Evolutionary conservation across 2,888 invertebrate species (phyloP), one percentile per base, ranked within the genome.

Genomic region (Dryadula phaetusa): DNA sequence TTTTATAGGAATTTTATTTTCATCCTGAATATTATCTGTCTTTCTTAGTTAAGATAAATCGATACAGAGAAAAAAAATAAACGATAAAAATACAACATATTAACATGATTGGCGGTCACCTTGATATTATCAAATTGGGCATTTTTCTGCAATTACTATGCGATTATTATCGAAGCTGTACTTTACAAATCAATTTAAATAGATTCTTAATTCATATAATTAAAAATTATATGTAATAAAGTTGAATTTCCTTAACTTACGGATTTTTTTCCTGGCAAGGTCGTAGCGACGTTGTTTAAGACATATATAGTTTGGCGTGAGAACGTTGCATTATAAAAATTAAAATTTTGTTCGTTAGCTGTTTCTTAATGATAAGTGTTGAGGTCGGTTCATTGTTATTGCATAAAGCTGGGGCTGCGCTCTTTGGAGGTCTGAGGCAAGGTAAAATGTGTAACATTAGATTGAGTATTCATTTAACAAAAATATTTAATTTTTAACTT

Each of bases 331-430:
- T 85, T 84, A 82, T 82, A 80, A 84, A 83, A 83, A 81, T 79
- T 80, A 77, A 83, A 81, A 83, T 83, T 85, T 77, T 80, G 79
- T 84, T 88, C 81, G 78, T 84, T 79, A 80, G 77, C 69, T 65
- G 77, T 80, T 79, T 78, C 80, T 83, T 85, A 86, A 88, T 83
- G 82, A 86, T 85, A 83, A 87, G 76, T 81, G 76, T 84, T 80
- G 83, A 88, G 89, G 89, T 82, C 87, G 79, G 71, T 76, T 79
- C 79, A 88, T 88, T 88, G 89, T 84, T 81, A 74, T 78, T 80
- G 77, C 73, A 80, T 76, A 75, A 75, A 75, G 74, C 76, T 79
- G 52, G 49, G 28, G 79, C 75, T 76, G 77, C 70, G 74, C 74
- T 76, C 76, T 72, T 70, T 79, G 79, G 83, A 84, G 85, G 87